A percentile compares a stretch with the other conserved stretches of the same genome.
These are phyloP conservation scores for Cyrtorhinus lividipennis DNA, from an alignment of 1,140 invertebrate species.

Conservation along the genomic window DNA sequence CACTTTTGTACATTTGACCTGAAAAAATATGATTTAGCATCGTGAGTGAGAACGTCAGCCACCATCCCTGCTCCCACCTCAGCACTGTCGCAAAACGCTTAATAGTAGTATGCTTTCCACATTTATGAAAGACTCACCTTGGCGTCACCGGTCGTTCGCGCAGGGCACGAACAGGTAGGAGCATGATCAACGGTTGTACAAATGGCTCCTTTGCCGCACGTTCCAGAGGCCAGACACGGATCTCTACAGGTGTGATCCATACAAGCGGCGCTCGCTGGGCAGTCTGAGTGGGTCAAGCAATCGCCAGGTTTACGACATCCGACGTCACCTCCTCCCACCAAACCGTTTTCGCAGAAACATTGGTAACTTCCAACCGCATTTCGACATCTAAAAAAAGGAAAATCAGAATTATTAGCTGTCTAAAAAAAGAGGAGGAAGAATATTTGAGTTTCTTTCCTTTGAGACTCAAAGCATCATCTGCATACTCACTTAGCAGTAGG, in stretches of 20 bases:
- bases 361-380: constrained; percentile 60
- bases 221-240: constrained; percentile 47
- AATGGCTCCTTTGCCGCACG: constrained; percentile 60
- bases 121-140: constrained; percentile 29
- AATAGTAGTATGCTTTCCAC: background rate
- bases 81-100: no score
- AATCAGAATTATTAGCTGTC: no score
- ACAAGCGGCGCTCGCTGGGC: constrained; percentile 60
- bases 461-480: no score
- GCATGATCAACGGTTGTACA: constrained; percentile 51
- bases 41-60: background rate
- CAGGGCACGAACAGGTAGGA: constrained; percentile 56
- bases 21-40: constrained; percentile 16
- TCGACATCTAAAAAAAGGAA: constrained; percentile 41
- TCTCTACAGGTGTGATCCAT: constrained; percentile 60
- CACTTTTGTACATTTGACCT: constrained; percentile 46
- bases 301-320: constrained; percentile 63
- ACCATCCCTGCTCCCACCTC: no score
- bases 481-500: constrained; percentile 44
- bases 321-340: constrained; percentile 57
- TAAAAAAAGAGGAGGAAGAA: no score
- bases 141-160: constrained; percentile 59
- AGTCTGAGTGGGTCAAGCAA: constrained; percentile 64
- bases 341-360: constrained; percentile 59
- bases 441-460: no score